phyloP scores from a whole-genome alignment of 2,797 vertebrate species.

The Lagodon rhomboides region DNA sequence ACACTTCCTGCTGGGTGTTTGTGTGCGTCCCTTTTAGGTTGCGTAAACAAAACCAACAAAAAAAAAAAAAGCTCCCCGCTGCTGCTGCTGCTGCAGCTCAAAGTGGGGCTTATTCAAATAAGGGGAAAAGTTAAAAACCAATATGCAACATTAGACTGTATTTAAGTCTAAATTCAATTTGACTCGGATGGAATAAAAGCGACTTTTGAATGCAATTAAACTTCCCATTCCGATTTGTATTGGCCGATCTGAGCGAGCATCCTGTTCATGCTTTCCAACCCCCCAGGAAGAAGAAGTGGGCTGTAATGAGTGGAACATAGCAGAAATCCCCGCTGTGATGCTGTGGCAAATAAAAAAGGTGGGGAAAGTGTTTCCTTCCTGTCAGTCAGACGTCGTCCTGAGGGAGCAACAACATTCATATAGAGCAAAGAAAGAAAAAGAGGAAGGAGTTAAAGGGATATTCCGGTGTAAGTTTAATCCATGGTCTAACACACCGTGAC shows the following conservation, averaged over 20 bases:
- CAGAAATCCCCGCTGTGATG: conserved; percentile 61
- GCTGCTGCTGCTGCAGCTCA: conserved; percentile 2
- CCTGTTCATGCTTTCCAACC: conserved; percentile 45
- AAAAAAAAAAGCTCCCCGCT: conserved; percentile 22
- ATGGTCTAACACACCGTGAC: too few relatives aligned
- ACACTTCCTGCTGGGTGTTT: conserved; percentile 60
- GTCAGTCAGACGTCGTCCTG: conserved; percentile 51
- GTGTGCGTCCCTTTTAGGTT: conserved; percentile 31
- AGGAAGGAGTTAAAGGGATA: too few relatives aligned
- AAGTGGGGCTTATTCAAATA: conserved; percentile 35
- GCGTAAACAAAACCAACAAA: conserved; percentile 48
- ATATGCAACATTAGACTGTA: background rate
- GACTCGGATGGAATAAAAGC: conserved; percentile 17
- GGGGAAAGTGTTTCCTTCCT: conserved; percentile 58
- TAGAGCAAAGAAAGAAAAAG: conserved; percentile 1
- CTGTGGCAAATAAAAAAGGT: conserved; percentile 61
- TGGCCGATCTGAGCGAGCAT: conserved; percentile 39
- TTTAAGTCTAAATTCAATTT: conserved; percentile 13
- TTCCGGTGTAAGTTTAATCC: too few relatives aligned
- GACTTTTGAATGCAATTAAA: conserved; percentile 33
- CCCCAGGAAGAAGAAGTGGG: conserved; percentile 48
- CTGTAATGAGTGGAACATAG: conserved; percentile 65
- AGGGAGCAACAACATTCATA: conserved; percentile 27
- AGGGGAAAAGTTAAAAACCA: background rate
- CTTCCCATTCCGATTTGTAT: conserved; percentile 46